These are phyloP conservation scores for Mastigias papua DNA, from an alignment of 30 jellyfish, hydroid and myxozoan genomes.

Conservation along the genomic window DNA sequence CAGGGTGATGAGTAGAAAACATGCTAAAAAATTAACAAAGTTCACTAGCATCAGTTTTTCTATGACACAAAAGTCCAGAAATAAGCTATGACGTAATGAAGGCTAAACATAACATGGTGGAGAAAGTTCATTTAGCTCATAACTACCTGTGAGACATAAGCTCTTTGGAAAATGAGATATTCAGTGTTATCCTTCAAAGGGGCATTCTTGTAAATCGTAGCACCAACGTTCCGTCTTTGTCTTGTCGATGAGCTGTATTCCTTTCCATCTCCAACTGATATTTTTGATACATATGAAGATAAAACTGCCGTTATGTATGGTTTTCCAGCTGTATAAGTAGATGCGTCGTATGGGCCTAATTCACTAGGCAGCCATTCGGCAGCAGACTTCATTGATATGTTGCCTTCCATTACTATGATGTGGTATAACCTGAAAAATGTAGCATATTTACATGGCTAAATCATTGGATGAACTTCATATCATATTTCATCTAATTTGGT, in stretches of 20 bases:
- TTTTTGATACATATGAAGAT: slow-evolving; percentile 25
- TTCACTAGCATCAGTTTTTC: background rate
- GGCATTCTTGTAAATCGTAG: slow-evolving; percentile 48
- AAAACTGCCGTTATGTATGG: slow-evolving; percentile 84
- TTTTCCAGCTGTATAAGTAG: slow-evolving; percentile 46
- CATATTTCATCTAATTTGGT: background rate
- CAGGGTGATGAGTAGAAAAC: slow-evolving; percentile 68
- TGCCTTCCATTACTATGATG: slow-evolving; percentile 50
- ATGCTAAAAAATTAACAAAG: background rate
- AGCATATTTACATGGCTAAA: background rate
- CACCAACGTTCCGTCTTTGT: slow-evolving; percentile 35
- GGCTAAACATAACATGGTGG: background rate
- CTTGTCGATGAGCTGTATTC: slow-evolving; percentile 31
- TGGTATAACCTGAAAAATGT: slow-evolving; percentile 66
- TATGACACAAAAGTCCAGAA: background rate
- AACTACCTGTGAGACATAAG: slow-evolving; percentile 54
- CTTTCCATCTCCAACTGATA: slow-evolving; percentile 87
- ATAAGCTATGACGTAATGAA: background rate
- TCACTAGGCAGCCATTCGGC: slow-evolving; percentile 15
- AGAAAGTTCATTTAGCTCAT: background rate
- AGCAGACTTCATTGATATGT: slow-evolving; percentile 20
- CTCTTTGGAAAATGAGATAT: slow-evolving; percentile 76
- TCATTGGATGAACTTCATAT: background rate
- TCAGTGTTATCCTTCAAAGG: slow-evolving; percentile 59
- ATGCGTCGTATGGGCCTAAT: slow-evolving; percentile 48